A percentile compares a stretch with the other conserved stretches of the same genome.
phyloP scores from a whole-genome alignment of 1,140 invertebrate species.

The Nautilus pompilius region DNA sequence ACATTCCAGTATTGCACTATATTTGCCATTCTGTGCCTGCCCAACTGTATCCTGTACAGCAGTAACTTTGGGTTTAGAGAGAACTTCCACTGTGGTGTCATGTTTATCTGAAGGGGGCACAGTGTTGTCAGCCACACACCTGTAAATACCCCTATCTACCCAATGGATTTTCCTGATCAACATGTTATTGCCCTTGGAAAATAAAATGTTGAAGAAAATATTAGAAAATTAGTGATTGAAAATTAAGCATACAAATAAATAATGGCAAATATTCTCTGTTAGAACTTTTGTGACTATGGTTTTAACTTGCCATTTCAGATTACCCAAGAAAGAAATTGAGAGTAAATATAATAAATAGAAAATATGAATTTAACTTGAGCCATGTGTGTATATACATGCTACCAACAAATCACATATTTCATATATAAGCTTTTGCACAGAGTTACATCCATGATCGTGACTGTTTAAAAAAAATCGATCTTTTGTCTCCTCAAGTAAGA shows the following conservation, averaged over 20 bases:
- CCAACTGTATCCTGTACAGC: conserved; percentile 47
- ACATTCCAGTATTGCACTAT: conserved; percentile 47
- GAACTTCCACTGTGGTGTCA: conserved; percentile 36
- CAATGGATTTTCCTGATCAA: conserved; percentile 26
- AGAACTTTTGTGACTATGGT: too few species aligned
- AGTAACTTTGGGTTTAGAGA: conserved; percentile 32
- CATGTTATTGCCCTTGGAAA: conserved; percentile 19
- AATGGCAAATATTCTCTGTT: neutral
- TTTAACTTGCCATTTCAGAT: too few species aligned
- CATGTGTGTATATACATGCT: too few species aligned
- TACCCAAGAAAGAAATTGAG: too few species aligned
- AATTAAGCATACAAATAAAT: neutral
- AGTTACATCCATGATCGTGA: too few species aligned
- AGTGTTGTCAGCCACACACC: conserved; percentile 52
- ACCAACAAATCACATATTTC: too few species aligned
- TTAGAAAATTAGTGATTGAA: neutral
- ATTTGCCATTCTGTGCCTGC: conserved; percentile 46
- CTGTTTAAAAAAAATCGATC: too few species aligned
- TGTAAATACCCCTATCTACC: conserved; percentile 40
- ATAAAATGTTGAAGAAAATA: conserved; percentile 1
- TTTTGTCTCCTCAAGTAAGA: too few species aligned
- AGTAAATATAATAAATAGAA: too few species aligned
- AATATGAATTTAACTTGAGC: too few species aligned
- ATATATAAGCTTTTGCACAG: too few species aligned
- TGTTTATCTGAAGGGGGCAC: conserved; percentile 47